Evolutionary conservation across 2,888 invertebrate genomes (phyloP), one percentile per base, ranked within the genome.

Genomic region (Teleogryllus oceanicus): DNA sequence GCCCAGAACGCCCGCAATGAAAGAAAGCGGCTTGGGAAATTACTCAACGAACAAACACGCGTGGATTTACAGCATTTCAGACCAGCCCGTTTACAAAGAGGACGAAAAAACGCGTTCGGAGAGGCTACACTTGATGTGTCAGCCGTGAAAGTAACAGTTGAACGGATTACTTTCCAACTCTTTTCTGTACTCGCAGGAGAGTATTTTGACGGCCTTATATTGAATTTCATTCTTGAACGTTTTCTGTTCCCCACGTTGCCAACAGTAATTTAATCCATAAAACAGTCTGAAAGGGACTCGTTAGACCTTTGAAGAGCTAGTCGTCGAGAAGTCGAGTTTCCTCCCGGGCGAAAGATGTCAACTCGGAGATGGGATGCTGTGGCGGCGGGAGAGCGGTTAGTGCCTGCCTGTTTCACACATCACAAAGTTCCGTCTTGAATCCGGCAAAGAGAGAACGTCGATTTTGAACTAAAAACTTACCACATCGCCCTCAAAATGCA

Each of bases 251-350:
- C n/a, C 4, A n/a, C 13, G 62, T 62, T 12, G 62, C 16, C 37
- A 37, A 37, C 62, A 18, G 62, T 62, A 62, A 62, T 62, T 13
- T 62, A n/a, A 62, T 13, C n/a, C 62, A 62, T 62, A 62, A 62
- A 62, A 62, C 62, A 62, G 62, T 16, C n/a, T 62, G n/a, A 62
- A 62, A n/a, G n/a, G 62, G n/a, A 62, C 62, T 62, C n/a, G 62
- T 62, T 62, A n/a, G 62, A 18, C 0, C n/a, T 62, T 13, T 62
- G 62, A 37, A 37, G 37, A 37, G 37, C 37, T 37, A 37, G 37
- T 37, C 8, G 37, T 37, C 37, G 37, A 37, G 37, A 37, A 37
- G 37, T 37, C 37, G 37, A 37, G 37, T 37, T 8, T 37, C 8
- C 37, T 37, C 37, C 37, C 37, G 37, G 37, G 37, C 37, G 8